Percentiles rank a stretch among this genome's conserved stretches.
Conservation (phyloP, 2,797 vertebrate species). For the Eulemur rubriventer region DNA sequence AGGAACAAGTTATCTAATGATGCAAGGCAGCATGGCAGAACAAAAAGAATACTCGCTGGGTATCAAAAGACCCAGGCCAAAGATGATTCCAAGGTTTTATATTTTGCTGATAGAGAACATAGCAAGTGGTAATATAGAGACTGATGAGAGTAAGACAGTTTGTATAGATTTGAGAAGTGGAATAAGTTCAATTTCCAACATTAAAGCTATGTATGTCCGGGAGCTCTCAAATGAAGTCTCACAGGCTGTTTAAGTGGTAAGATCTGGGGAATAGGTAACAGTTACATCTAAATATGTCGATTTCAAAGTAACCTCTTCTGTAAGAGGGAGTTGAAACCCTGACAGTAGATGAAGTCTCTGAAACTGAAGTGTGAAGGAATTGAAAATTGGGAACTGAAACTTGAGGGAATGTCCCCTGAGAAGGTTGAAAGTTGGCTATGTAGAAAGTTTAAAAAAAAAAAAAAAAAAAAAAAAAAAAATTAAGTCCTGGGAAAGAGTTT, state of each 20-base stretch:
- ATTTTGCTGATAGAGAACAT: neutral
- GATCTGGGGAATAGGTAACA: neutral
- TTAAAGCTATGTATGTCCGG: neutral
- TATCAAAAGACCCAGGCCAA: neutral
- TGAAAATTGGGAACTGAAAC: neutral
- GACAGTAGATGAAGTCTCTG: neutral
- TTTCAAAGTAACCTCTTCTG: neutral
- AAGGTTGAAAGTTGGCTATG: neutral
- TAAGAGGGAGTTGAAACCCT: neutral
- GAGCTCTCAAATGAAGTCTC: slow-evolving; percentile 7
- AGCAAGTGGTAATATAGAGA: neutral
- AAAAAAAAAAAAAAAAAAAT: neutral
- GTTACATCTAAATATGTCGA: neutral
- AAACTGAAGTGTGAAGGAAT: neutral
- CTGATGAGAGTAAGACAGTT: neutral
- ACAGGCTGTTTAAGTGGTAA: neutral
- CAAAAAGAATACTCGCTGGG: neutral
- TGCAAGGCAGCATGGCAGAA: neutral
- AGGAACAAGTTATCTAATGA: neutral
- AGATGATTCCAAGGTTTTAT: neutral
- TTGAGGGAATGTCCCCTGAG: neutral
- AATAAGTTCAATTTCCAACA: neutral
- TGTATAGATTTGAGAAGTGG: neutral
- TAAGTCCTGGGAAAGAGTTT: neutral
- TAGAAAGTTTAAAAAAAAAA: neutral